phyloP scores from a whole-genome alignment of 1,140 invertebrate genomes.

The Drosophila guanche region DNA sequence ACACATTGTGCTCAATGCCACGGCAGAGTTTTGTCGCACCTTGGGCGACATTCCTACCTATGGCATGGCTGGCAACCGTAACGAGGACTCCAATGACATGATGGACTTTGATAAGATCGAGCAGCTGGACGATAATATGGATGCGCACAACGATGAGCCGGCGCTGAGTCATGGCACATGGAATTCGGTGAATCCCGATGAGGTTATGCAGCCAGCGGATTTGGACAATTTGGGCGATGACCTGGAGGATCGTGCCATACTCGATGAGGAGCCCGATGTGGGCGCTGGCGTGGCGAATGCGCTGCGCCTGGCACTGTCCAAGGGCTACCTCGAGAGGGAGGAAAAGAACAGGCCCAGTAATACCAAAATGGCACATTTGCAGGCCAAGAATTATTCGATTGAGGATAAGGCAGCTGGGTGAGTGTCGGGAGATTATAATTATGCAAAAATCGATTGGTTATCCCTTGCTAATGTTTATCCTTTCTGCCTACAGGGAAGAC shows the following conservation, averaged over 20 bases:
- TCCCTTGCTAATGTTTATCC: neutral
- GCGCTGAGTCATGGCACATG: slow-evolving; percentile 80
- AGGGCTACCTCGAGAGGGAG: slow-evolving; percentile 96
- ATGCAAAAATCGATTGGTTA: neutral
- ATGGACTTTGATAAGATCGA: slow-evolving; percentile 85
- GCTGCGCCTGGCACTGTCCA: slow-evolving; percentile 95
- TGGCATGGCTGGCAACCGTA: slow-evolving; percentile 93
- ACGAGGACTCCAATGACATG: slow-evolving; percentile 92
- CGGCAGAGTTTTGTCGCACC: slow-evolving; percentile 98
- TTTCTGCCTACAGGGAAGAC: slow-evolving; percentile 87
- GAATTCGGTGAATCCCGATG: slow-evolving; percentile 85
- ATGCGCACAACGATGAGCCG: slow-evolving; percentile 52
- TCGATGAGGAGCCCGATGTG: slow-evolving; percentile 98
- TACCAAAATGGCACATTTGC: slow-evolving; percentile 89
- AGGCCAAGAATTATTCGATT: slow-evolving; percentile 97
- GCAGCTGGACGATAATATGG: slow-evolving; percentile 62
- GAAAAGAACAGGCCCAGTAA: slow-evolving; percentile 89
- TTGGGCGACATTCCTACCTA: slow-evolving; percentile 97
- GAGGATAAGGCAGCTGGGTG: slow-evolving; percentile 96
- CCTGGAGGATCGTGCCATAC: slow-evolving; percentile 88
- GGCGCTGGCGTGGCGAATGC: slow-evolving; percentile 96
- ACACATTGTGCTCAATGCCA: slow-evolving; percentile 94
- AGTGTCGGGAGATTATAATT: slow-evolving; percentile 45
- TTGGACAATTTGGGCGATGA: slow-evolving; percentile 79
- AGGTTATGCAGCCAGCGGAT: slow-evolving; percentile 69